A percentile compares a stretch with the other conserved stretches of the same genome.
phyloP scores from a whole-genome alignment of 2,888 invertebrate genomes.

The Cephus rjabovi region DNA sequence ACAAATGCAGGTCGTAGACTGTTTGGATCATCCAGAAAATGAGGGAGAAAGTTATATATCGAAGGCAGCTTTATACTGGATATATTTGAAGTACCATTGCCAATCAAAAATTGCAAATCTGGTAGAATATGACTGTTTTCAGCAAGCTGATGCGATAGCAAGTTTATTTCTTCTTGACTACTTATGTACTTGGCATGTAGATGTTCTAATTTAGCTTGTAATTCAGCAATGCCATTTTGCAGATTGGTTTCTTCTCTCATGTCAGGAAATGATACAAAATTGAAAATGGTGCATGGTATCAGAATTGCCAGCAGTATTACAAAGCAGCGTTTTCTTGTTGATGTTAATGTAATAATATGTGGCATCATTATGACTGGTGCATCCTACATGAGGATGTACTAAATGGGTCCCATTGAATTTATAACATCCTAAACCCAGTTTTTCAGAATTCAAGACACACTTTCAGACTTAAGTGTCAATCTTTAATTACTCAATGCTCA shows the following conservation, averaged over 20 bases:
- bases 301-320: conserved; percentile 52
- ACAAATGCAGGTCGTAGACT: conserved; percentile 84
- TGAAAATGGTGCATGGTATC: conserved; percentile 56
- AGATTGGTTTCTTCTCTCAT: conserved; percentile 52
- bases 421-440: too few species aligned
- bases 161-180: conserved; percentile 80
- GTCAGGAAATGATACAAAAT: conserved; percentile 54
- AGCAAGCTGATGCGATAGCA: conserved; percentile 73
- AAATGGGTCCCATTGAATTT: too few species aligned
- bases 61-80: conserved; percentile 78
- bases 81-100: conserved; percentile 63
- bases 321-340: conserved; percentile 53
- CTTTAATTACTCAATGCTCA: too few species aligned
- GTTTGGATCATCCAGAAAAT: conserved; percentile 81
- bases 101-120: conserved; percentile 61
- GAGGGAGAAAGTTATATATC: conserved; percentile 88
- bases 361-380: conserved; percentile 42
- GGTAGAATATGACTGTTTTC: conserved; percentile 57
- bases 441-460: too few species aligned
- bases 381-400: too few species aligned
- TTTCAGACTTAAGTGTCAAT: too few species aligned
- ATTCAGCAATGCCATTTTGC: conserved; percentile 74
- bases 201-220: conserved; percentile 82
- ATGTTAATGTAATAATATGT: conserved; percentile 51
- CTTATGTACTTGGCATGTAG: conserved; percentile 83